Conservation (phyloP, 2,888 invertebrate species). For the Diadegma fenestrale region DNA sequence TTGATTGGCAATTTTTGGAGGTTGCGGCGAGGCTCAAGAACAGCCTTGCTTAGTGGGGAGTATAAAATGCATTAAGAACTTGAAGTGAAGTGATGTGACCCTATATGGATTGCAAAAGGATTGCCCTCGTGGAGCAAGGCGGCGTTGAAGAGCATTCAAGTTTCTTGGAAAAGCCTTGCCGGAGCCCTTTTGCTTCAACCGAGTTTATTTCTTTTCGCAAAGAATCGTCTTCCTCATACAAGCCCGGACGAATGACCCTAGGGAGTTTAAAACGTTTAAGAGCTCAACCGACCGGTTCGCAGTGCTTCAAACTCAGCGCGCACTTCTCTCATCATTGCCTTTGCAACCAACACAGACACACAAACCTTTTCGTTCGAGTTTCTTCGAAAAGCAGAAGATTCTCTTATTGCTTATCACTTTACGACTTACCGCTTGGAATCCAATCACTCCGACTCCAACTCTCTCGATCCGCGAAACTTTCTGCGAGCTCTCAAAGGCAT, state of each 20-base stretch:
- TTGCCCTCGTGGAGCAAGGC: constrained; percentile 49
- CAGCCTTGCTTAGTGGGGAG: constrained; percentile 12
- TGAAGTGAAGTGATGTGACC: constrained; percentile 60
- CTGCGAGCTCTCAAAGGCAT: not conserved
- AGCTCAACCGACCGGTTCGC: constrained; percentile 68
- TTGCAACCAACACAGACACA: constrained; percentile 9
- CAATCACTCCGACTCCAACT: not conserved
- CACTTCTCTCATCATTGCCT: constrained; percentile 44
- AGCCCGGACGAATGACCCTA: constrained; percentile 57
- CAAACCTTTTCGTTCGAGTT: constrained; percentile 33
- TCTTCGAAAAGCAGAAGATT: constrained; percentile 10
- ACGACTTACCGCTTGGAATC: constrained; percentile 42
- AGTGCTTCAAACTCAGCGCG: constrained; percentile 52
- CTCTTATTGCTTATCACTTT: constrained; percentile 33
- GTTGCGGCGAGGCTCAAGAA: not conserved
- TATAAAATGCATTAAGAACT: constrained; percentile 27
- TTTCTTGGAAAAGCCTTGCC: constrained; percentile 69
- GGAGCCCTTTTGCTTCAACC: constrained; percentile 50
- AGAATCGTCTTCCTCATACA: constrained; percentile 45
- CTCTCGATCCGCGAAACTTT: constrained; percentile 3
- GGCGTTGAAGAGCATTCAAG: constrained; percentile 36
- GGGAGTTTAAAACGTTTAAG: constrained; percentile 61
- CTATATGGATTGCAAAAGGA: constrained; percentile 68
- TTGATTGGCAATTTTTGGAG: constrained; percentile 26
- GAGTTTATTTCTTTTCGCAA: constrained; percentile 64